phyloP scores from a whole-genome alignment of 2,113 vertebrate genomes.

The Andinoacara biseriatus region DNA sequence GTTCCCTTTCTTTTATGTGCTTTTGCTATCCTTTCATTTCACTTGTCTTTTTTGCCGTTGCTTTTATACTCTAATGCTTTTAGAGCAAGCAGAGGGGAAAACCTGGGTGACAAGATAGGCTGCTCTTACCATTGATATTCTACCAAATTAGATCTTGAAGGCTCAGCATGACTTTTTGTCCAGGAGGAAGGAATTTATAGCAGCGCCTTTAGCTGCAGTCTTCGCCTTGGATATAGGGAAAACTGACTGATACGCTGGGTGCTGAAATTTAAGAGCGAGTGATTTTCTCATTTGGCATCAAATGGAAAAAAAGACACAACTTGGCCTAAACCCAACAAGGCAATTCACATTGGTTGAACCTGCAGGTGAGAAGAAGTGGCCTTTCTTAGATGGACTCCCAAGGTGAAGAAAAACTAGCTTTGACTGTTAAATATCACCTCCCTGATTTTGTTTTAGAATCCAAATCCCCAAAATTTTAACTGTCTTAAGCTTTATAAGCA shows the following conservation, averaged over 20 bases:
- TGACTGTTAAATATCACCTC: background rate
- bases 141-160: background rate
- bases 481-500: no score
- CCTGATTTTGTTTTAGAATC: background rate
- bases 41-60: background rate
- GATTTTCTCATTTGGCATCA: constrained; percentile 2
- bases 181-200: constrained; percentile 3
- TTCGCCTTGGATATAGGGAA: background rate
- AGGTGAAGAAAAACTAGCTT: background rate
- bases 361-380: constrained; percentile 5
- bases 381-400: background rate
- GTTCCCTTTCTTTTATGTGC: background rate
- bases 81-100: background rate
- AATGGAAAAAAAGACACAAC: constrained; percentile 2
- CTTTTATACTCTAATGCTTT: background rate
- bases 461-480: background rate
- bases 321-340: constrained; percentile 9
- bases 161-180: background rate
- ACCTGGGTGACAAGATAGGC: background rate
- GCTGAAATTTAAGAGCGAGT: constrained; percentile 5
- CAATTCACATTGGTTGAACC: background rate
- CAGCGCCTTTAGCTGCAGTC: background rate
- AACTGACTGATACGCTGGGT: background rate
- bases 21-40: background rate
- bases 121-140: background rate